Conservation (phyloP, 2,888 invertebrate species). For the Esperia sulphurella region DNA sequence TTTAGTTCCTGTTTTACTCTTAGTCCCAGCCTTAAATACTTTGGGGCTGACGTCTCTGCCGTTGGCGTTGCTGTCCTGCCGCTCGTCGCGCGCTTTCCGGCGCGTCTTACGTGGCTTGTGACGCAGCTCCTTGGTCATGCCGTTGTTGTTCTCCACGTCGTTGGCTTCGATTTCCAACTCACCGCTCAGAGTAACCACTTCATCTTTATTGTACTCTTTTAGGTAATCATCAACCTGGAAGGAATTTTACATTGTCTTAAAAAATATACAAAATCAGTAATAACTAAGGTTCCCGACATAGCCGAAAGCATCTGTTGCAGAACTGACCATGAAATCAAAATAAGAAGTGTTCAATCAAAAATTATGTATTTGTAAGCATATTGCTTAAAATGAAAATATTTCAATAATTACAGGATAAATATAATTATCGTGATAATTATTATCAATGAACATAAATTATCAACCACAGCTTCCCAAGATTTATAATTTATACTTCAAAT, state of each 20-base stretch:
- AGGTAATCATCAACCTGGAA: slow-evolving; percentile 71
- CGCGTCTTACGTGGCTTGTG: slow-evolving; percentile 67
- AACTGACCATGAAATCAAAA: too few species aligned
- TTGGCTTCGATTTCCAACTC: slow-evolving; percentile 72
- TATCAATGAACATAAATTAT: too few species aligned
- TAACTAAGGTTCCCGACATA: too few species aligned
- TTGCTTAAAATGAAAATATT: too few species aligned
- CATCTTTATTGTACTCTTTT: slow-evolving; percentile 73
- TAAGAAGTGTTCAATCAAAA: too few species aligned
- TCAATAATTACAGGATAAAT: too few species aligned
- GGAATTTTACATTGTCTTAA: background rate
- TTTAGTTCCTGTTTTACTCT: slow-evolving; percentile 48
- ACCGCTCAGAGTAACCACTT: slow-evolving; percentile 70
- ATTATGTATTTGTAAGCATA: too few species aligned
- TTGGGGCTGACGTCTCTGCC: slow-evolving; percentile 70
- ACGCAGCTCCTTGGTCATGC: slow-evolving; percentile 51
- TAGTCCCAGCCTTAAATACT: slow-evolving; percentile 62
- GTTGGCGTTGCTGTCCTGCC: slow-evolving; percentile 54
- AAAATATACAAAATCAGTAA: too few species aligned
- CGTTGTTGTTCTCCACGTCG: slow-evolving; percentile 70
- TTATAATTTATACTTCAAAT: too few species aligned
- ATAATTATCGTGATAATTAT: too few species aligned
- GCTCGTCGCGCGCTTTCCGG: slow-evolving; percentile 63
- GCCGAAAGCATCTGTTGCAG: too few species aligned
- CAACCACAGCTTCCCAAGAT: too few species aligned